These are phyloP conservation scores for Lasiurus borealis DNA, from an alignment of 2,113 vertebrate genomes.

Conservation along the genomic window DNA sequence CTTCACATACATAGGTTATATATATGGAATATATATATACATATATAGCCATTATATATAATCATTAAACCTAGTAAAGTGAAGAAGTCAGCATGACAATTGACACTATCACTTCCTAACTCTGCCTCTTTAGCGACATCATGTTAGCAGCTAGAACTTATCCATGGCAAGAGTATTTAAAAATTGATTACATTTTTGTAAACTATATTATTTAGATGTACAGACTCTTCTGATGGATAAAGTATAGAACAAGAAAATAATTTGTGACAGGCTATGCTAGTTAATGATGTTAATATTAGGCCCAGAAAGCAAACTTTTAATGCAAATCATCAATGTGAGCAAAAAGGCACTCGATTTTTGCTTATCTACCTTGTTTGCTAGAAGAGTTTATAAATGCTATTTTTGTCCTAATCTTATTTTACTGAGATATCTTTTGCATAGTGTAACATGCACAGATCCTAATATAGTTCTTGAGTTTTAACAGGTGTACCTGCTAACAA, in stretches of 20 bases:
- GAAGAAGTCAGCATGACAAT: not conserved
- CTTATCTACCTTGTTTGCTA: not conserved
- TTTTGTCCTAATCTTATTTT: not conserved
- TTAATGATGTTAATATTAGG: not conserved
- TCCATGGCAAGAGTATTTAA: not conserved
- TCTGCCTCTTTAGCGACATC: not conserved
- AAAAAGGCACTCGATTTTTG: conserved; percentile 12
- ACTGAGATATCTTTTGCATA: not conserved
- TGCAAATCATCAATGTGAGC: not conserved
- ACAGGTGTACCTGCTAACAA: not conserved
- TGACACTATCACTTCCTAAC: not conserved
- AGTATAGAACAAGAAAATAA: conserved; percentile 13
- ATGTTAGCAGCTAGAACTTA: not conserved
- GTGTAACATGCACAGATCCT: not conserved
- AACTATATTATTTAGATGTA: not conserved
- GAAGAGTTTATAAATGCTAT: not conserved
- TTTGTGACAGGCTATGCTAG: not conserved
- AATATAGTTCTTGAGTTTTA: not conserved
- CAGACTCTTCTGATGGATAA: not conserved
- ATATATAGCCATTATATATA: too few relatives aligned
- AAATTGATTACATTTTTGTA: not conserved
- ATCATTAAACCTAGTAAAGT: not conserved
- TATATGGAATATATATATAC: too few relatives aligned
- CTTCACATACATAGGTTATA: not conserved
- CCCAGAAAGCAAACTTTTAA: not conserved